These are phyloP conservation scores for Tribolium castaneum DNA, from an alignment of 1,140 invertebrate species.

Conservation along the genomic window DNA sequence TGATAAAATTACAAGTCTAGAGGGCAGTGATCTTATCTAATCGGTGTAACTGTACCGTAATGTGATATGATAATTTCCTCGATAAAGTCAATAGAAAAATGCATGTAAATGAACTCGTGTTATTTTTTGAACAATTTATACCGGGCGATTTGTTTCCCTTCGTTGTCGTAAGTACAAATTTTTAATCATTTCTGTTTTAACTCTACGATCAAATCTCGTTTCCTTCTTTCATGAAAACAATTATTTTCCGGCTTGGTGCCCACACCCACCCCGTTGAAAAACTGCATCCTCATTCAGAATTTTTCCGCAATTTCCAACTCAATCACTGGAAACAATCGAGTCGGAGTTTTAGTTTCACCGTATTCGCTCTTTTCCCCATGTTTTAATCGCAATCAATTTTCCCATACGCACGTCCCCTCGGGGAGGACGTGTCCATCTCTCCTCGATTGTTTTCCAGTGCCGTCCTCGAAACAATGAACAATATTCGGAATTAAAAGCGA, in stretches of 20 bases:
- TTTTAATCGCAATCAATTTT: not conserved
- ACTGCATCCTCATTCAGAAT: not conserved
- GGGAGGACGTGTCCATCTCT: not conserved
- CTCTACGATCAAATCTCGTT: not conserved
- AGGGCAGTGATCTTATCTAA: not conserved
- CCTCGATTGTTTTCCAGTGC: constrained; percentile 13
- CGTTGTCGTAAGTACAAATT: not conserved
- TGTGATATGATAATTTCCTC: not conserved
- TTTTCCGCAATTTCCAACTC: not conserved
- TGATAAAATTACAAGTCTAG: not conserved
- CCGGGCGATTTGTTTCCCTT: too few relatives aligned
- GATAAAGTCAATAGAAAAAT: not conserved
- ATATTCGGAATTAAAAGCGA: constrained; percentile 26
- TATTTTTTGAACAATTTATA: not conserved
- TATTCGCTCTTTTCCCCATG: not conserved
- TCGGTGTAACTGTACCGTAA: not conserved
- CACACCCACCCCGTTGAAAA: not conserved
- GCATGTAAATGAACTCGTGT: not conserved
- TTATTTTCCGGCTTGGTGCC: not conserved
- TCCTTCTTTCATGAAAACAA: not conserved
- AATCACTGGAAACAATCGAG: not conserved
- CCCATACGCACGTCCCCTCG: not conserved
- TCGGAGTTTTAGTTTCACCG: not conserved
- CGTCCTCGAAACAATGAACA: constrained; percentile 18
- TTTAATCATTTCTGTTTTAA: not conserved